Conservation (phyloP, 1,140 invertebrate genomes). For the Lithobius niger region DNA sequence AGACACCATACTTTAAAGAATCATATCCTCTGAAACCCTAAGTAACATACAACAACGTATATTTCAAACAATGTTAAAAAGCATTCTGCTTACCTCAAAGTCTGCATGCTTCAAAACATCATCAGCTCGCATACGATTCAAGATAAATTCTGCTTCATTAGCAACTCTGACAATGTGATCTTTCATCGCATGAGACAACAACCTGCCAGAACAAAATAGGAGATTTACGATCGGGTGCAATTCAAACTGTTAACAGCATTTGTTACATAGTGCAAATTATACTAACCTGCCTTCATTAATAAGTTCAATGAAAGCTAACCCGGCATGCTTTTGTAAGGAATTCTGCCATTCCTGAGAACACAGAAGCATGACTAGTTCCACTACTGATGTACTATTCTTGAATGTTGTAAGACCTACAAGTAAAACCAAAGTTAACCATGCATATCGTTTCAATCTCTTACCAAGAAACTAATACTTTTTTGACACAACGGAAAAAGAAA, state of each 20-base stretch:
- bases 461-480: no score
- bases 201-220: conserved; percentile 37
- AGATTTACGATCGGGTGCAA: background rate
- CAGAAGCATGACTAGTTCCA: conserved; percentile 95
- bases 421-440: background rate
- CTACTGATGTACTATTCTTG: conserved; percentile 90
- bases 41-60: no score
- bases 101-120: conserved; percentile 97
- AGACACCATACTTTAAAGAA: no score
- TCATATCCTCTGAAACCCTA: no score
- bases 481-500: no score
- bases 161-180: conserved; percentile 98
- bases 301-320: conserved; percentile 96
- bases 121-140: conserved; percentile 96
- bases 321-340: conserved; percentile 97
- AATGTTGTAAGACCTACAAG: conserved; percentile 78
- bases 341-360: conserved; percentile 99
- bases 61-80: no score
- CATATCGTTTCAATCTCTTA: no score
- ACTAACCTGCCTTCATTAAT: conserved; percentile 87
- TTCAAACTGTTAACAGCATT: background rate
- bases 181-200: conserved; percentile 96
- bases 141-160: conserved; percentile 99
- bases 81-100: conserved; percentile 91
- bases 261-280: background rate